Conservation (phyloP, 2,113 vertebrate genomes). For the Drymodes brunneopygia region DNA sequence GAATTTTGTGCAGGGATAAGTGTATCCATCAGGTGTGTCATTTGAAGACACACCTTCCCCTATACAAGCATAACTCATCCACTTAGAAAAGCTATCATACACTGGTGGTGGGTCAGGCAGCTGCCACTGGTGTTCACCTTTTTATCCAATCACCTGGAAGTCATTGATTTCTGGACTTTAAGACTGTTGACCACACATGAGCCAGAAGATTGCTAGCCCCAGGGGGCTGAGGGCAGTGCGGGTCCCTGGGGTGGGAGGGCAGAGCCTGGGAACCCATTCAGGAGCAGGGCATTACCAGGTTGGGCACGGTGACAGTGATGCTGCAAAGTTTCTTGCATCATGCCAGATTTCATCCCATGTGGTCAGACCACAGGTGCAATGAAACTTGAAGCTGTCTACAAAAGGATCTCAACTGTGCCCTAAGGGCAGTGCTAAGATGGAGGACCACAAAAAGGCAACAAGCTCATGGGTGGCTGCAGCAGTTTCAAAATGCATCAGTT, state of each 20-base stretch:
- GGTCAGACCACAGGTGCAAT: not conserved
- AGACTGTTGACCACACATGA: accelerated
- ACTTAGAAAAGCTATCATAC: not conserved
- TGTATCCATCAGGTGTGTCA: not conserved
- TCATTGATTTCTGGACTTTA: not conserved
- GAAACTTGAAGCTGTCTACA: not conserved
- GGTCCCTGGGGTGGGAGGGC: accelerated
- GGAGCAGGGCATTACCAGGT: not conserved
- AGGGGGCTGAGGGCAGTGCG: accelerated
- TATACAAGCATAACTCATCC: accelerated
- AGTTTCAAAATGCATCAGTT: not conserved
- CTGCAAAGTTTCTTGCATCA: not conserved
- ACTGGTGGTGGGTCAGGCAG: not conserved
- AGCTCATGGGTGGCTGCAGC: not conserved
- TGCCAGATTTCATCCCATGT: not conserved
- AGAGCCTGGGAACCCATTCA: not conserved
- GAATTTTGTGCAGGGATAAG: not conserved
- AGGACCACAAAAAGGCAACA: not conserved
- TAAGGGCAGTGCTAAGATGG: not conserved
- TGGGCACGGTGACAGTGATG: not conserved
- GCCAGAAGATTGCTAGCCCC: not conserved
- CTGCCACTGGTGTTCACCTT: not conserved
- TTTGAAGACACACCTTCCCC: not conserved
- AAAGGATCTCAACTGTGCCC: not conserved
- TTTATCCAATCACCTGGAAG: not conserved